A percentile compares a stretch with the other conserved stretches of the same genome.
Conservation (phyloP, 2,888 invertebrate genomes). For the Thera obeliscata region DNA sequence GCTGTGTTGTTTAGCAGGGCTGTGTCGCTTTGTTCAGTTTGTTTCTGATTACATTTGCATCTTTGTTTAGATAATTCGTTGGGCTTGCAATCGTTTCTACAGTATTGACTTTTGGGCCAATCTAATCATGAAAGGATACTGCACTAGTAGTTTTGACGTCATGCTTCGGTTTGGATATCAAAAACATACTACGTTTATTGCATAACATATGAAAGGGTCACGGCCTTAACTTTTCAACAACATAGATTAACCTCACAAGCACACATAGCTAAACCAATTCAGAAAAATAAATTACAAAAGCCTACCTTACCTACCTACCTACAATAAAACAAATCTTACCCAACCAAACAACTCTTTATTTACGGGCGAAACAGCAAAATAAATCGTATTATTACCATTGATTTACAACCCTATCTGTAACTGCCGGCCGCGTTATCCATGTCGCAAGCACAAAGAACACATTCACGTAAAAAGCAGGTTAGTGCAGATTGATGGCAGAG, state of each 20-base stretch:
- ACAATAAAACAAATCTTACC: conserved; percentile 19
- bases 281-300: conserved; percentile 14
- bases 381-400: conserved; percentile 29
- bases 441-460: conserved; percentile 39
- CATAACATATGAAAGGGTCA: background rate
- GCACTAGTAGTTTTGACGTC: background rate
- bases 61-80: conserved; percentile 5
- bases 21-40: conserved; percentile 22
- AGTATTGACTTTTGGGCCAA: background rate
- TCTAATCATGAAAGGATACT: background rate
- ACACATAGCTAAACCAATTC: background rate
- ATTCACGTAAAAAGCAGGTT: conserved; percentile 17
- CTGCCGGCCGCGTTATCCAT: conserved; percentile 45
- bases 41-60: conserved; percentile 10
- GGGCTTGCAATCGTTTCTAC: background rate
- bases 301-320: background rate
- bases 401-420: conserved; percentile 36
- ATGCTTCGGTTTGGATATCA: background rate
- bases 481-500: background rate
- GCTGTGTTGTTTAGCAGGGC: conserved; percentile 36
- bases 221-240: conserved; percentile 4
- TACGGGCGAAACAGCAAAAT: conserved; percentile 20
- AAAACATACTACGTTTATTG: background rate
- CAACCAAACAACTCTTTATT: conserved; percentile 23
- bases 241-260: conserved; percentile 9